A percentile compares a stretch with the other conserved stretches of the same genome.
Evolutionary conservation across 2,113 vertebrate genomes (phyloP).

Genomic region (Mesoclemmys tuberculata): DNA sequence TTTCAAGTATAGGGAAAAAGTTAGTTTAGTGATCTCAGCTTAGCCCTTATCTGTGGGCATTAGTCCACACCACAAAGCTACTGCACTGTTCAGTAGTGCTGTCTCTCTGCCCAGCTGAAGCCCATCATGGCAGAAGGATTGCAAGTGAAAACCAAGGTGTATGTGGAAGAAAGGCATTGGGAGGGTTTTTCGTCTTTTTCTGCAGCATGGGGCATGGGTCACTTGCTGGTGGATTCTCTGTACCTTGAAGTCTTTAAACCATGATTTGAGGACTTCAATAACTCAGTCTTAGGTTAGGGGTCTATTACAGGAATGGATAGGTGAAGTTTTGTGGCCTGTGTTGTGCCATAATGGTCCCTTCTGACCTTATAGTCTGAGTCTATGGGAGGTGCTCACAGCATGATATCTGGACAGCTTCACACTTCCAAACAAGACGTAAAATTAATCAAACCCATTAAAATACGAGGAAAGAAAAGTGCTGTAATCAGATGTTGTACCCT

Average conservation of each 20-base stretch:
- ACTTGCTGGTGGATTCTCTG: too few relatives aligned
- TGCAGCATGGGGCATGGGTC: too few relatives aligned
- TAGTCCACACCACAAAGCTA: neutral
- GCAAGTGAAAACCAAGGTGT: neutral
- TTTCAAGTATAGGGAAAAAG: neutral
- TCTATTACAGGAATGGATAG: too few relatives aligned
- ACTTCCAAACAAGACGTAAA: neutral
- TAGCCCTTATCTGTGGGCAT: neutral
- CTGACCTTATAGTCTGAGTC: too few relatives aligned
- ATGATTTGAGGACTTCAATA: too few relatives aligned
- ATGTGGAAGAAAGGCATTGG: neutral
- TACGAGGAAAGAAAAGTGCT: neutral
- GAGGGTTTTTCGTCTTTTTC: too few relatives aligned
- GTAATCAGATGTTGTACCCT: neutral
- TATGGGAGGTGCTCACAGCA: neutral
- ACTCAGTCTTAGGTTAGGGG: too few relatives aligned
- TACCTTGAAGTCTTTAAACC: too few relatives aligned
- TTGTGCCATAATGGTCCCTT: too few relatives aligned
- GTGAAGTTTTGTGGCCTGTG: too few relatives aligned
- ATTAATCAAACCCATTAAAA: neutral
- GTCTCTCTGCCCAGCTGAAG: neutral
- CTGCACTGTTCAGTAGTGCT: neutral
- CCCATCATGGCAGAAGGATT: accelerated
- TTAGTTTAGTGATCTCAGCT: neutral
- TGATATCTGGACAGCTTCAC: neutral